Percentiles rank a stretch among this genome's conserved stretches.
These are phyloP conservation scores for Mionectes olivaceus DNA, from an alignment of 2,797 vertebrate genomes.

Conservation along the genomic window DNA sequence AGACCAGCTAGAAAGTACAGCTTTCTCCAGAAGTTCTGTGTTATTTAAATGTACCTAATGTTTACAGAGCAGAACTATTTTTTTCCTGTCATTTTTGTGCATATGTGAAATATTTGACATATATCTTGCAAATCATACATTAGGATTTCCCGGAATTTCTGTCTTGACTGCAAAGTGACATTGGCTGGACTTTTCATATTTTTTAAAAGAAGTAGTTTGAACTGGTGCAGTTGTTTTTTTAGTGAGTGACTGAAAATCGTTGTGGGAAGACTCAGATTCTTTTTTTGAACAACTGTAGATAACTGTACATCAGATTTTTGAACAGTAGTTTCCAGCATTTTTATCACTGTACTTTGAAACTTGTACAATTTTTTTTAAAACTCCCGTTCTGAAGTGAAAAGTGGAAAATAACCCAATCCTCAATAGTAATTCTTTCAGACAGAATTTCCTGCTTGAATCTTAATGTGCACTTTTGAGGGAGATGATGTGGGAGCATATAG, in stretches of 20 bases:
- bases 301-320: background rate
- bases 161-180: background rate
- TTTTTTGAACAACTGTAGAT: background rate
- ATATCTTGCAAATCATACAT: background rate
- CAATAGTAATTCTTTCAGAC: background rate
- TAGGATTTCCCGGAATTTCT: conserved; percentile 30
- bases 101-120: background rate
- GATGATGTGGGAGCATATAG: background rate
- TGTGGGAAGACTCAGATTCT: background rate
- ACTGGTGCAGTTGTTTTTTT: background rate
- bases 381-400: background rate
- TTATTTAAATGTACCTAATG: background rate
- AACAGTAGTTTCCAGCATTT: background rate
- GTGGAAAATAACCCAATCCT: background rate
- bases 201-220: background rate
- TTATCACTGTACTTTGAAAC: background rate
- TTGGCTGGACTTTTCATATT: background rate
- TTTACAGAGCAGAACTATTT: background rate
- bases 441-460: background rate
- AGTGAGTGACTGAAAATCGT: background rate
- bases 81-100: background rate
- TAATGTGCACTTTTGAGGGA: background rate
- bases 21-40: background rate
- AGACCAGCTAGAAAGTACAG: background rate
- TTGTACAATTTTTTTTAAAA: background rate